These are phyloP conservation scores for Salminus brasiliensis DNA, from an alignment of 2,113 vertebrate species.

Conservation along the genomic window DNA sequence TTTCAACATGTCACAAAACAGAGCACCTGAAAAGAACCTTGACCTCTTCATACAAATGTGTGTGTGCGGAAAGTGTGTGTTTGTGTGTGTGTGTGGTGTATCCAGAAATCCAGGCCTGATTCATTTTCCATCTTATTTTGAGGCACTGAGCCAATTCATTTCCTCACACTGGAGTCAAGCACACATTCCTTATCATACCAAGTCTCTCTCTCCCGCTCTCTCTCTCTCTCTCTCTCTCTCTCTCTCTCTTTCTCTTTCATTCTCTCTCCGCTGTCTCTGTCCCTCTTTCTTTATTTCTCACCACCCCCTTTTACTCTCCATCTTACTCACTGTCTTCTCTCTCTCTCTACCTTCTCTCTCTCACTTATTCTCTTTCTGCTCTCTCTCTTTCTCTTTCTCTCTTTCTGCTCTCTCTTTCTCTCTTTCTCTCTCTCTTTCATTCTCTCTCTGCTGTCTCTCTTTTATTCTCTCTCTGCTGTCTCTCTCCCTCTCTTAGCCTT, in stretches of 20 bases:
- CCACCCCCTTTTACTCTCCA: not conserved
- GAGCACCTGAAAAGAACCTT: not conserved
- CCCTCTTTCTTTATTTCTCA: not conserved
- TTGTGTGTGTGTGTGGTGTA: not conserved
- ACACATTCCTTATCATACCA: not conserved
- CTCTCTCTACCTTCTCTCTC: not conserved
- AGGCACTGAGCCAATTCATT: slow-evolving; percentile 31
- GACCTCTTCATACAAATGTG: not conserved
- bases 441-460: not conserved
- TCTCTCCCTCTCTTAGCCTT: not conserved
- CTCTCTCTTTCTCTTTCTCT: not conserved
- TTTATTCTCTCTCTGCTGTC: not conserved
- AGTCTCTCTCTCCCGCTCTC: not conserved
- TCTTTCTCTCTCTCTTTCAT: no score
- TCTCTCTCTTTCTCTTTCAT: no score
- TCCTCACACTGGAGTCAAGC: slow-evolving; percentile 34
- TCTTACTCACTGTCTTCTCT: not conserved
- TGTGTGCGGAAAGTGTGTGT: slow-evolving; percentile 12
- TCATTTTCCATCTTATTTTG: slow-evolving; percentile 20
- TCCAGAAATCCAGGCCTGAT: slow-evolving; percentile 6
- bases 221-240: not conserved
- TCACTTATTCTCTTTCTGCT: not conserved
- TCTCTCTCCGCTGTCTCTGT: not conserved
- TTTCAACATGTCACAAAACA: not conserved
- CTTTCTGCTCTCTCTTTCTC: not conserved